Conservation (phyloP, 2,888 invertebrate genomes). For the Beris morrisii region DNA sequence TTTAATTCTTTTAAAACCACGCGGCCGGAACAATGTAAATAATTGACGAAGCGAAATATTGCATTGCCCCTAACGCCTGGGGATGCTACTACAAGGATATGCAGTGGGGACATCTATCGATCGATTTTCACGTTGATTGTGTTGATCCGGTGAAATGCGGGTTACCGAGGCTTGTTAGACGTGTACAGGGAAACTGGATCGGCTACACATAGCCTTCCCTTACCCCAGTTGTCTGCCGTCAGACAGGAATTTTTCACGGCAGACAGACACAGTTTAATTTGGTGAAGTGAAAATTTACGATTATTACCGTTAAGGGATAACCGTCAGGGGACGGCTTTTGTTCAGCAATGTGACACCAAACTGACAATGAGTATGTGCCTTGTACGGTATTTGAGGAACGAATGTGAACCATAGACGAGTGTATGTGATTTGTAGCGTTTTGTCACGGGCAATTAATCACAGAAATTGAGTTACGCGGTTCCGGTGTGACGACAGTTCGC, state of each 20-base stretch:
- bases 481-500: too few relatives aligned
- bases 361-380: slow-evolving; percentile 18
- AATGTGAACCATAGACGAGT: not conserved
- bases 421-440: slow-evolving; percentile 25
- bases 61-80: too few relatives aligned
- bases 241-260: too few relatives aligned
- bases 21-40: slow-evolving; percentile 12
- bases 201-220: too few relatives aligned
- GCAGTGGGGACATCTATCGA: too few relatives aligned
- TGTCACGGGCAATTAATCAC: slow-evolving; percentile 30
- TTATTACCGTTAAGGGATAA: slow-evolving; percentile 12
- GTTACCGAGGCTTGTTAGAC: too few relatives aligned
- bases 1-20: slow-evolving; percentile 31
- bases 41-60: slow-evolving; percentile 15
- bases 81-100: too few relatives aligned
- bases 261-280: slow-evolving; percentile 15
- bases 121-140: too few relatives aligned
- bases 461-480: slow-evolving; percentile 13
- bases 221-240: too few relatives aligned
- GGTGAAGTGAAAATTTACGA: slow-evolving; percentile 28
- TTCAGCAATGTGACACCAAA: slow-evolving; percentile 25
- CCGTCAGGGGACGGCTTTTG: not conserved
- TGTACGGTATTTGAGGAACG: not conserved
- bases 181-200: too few relatives aligned
- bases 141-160: too few relatives aligned